A percentile compares a stretch with the other conserved stretches of the same genome.
These are phyloP conservation scores for Stenodema calcarata DNA, from an alignment of 2,888 invertebrate genomes.

Conservation along the genomic window DNA sequence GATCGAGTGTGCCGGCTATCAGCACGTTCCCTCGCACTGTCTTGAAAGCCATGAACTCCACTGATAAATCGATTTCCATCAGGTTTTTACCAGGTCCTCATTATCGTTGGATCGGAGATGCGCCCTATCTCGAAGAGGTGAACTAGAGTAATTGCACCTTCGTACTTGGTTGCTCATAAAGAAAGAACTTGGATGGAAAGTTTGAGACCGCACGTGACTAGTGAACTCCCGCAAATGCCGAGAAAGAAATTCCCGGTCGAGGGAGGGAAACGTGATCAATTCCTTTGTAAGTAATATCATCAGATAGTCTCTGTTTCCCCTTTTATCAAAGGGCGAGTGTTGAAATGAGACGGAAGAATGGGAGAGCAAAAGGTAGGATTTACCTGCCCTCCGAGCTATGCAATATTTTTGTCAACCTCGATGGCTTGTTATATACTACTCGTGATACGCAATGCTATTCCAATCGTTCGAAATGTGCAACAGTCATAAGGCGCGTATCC, in stretches of 20 bases:
- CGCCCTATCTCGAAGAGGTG: neutral
- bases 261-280: constrained; percentile 5
- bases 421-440: neutral
- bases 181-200: neutral
- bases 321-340: neutral
- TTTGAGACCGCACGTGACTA: neutral
- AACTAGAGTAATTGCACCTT: neutral
- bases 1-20: too few species aligned
- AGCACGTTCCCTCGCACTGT: too few species aligned
- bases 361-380: neutral
- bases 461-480: neutral
- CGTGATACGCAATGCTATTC: neutral
- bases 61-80: too few species aligned
- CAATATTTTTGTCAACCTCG: neutral
- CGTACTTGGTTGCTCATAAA: neutral
- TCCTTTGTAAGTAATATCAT: constrained; percentile 10
- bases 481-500: neutral
- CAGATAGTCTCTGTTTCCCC: neutral
- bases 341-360: neutral
- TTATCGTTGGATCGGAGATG: neutral
- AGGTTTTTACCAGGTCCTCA: neutral
- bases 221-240: neutral
- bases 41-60: too few species aligned
- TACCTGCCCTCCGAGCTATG: neutral
- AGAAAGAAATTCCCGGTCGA: neutral